A percentile compares a stretch with the other conserved stretches of the same genome.
These are phyloP conservation scores for Sarcophaga variegata DNA, from an alignment of 2,888 invertebrate species.

Conservation along the genomic window DNA sequence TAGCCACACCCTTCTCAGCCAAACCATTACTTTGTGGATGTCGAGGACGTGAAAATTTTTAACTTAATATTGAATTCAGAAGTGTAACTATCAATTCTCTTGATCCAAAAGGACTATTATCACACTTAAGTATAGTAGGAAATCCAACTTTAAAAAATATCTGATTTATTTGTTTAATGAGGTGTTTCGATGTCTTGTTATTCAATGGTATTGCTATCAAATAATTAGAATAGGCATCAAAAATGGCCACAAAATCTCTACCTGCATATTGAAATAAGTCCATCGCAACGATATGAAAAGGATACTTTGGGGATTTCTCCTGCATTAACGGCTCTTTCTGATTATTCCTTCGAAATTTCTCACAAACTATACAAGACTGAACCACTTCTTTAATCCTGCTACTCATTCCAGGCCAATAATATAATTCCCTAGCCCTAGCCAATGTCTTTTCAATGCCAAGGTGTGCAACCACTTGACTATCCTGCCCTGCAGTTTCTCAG, in stretches of 20 bases:
- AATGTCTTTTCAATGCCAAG: too few relatives aligned
- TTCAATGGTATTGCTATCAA: background rate
- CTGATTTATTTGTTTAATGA: background rate
- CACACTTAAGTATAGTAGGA: slow-evolving; percentile 17
- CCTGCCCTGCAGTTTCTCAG: too few relatives aligned
- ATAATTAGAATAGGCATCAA: slow-evolving; percentile 58
- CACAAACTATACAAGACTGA: slow-evolving; percentile 44
- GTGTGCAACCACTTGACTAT: too few relatives aligned
- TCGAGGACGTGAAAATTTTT: slow-evolving; percentile 63
- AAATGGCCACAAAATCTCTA: slow-evolving; percentile 13
- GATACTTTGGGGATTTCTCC: slow-evolving; percentile 38
- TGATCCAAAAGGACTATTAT: slow-evolving; percentile 40
- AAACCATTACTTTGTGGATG: slow-evolving; percentile 43
- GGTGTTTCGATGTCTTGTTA: too few relatives aligned
- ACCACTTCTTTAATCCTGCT: slow-evolving; percentile 39
- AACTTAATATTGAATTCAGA: slow-evolving; percentile 60
- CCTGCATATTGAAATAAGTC: slow-evolving; percentile 58
- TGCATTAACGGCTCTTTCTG: slow-evolving; percentile 60
- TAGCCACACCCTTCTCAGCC: slow-evolving; percentile 36
- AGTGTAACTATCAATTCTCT: slow-evolving; percentile 17
- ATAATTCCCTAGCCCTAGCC: too few relatives aligned
- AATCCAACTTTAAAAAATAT: slow-evolving; percentile 30
- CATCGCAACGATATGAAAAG: slow-evolving; percentile 32
- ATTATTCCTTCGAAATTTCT: slow-evolving; percentile 63
- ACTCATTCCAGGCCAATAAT: slow-evolving; percentile 62